phyloP scores from a whole-genome alignment of 2,888 invertebrate species.

The Hemistola chrysoprasaria region DNA sequence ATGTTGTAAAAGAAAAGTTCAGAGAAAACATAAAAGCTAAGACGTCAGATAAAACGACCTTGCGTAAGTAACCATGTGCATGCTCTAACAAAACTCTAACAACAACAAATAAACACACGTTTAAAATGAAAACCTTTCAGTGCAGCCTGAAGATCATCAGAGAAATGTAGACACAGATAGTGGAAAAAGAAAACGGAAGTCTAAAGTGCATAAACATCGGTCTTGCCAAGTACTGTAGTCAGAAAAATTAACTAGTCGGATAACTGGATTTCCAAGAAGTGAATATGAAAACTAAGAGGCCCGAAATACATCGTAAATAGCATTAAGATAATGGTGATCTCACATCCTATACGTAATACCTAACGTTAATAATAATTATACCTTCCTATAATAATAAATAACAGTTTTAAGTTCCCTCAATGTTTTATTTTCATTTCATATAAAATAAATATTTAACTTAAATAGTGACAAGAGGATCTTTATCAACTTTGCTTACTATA shows the following conservation, averaged over 20 bases:
- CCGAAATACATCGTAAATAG: conserved; percentile 24
- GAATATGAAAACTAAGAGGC: conserved; percentile 29
- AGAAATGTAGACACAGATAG: conserved; percentile 52
- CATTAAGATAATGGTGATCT: conserved; percentile 70
- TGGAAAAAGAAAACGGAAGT: conserved; percentile 58
- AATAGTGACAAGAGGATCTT: conserved; percentile 89
- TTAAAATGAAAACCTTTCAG: conserved; percentile 74
- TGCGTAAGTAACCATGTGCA: conserved; percentile 76
- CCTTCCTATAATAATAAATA: conserved; percentile 22
- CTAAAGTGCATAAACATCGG: conserved; percentile 56
- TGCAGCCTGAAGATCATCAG: conserved; percentile 65
- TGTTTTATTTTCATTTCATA: conserved; percentile 18
- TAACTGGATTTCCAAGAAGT: conserved; percentile 28
- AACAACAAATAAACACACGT: conserved; percentile 49
- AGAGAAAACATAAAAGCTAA: conserved; percentile 55
- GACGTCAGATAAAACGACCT: conserved; percentile 56
- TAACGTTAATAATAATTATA: conserved; percentile 28
- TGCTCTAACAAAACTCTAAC: conserved; percentile 61
- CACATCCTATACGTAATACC: conserved; percentile 45
- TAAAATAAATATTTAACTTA: conserved; percentile 49
- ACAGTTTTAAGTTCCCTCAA: conserved; percentile 21
- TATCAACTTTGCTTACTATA: conserved; percentile 86
- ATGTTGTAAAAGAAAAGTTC: conserved; percentile 46
- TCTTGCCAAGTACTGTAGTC: conserved; percentile 71
- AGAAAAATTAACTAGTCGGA: conserved; percentile 40